Conservation (phyloP, 2,797 vertebrate species). For the Anguilla megastoma region DNA sequence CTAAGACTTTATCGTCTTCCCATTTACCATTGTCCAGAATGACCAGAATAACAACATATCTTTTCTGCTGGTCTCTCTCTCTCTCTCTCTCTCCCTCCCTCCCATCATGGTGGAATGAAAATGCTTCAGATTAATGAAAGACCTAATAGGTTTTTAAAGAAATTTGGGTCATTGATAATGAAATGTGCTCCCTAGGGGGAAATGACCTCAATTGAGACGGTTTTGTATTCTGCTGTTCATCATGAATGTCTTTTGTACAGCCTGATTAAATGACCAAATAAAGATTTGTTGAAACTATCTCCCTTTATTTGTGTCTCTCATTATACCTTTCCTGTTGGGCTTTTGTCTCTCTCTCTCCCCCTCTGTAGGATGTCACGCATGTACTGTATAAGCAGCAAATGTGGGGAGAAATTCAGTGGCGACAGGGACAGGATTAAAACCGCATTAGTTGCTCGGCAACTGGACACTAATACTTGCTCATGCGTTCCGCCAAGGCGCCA, state of each 20-base stretch:
- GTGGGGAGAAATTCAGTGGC: slow-evolving; percentile 55
- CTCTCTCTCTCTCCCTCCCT: neutral
- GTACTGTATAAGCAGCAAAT: slow-evolving; percentile 52
- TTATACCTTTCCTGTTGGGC: neutral
- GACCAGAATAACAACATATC: neutral
- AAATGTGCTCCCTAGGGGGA: neutral
- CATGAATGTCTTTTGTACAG: neutral
- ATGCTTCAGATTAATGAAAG: neutral
- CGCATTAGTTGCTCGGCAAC: slow-evolving; percentile 49
- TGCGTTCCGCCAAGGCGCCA: slow-evolving; percentile 42
- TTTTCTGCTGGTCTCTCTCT: neutral
- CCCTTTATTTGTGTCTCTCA: neutral
- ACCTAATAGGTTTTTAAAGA: neutral
- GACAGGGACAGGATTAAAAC: slow-evolving; percentile 60
- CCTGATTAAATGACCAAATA: neutral
- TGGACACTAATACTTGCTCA: slow-evolving; percentile 52
- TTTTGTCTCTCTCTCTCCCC: neutral
- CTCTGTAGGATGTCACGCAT: slow-evolving; percentile 28
- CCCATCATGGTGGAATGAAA: neutral
- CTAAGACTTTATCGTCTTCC: neutral
- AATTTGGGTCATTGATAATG: slow-evolving; percentile 4
- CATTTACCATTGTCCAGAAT: neutral
- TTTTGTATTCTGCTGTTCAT: neutral
- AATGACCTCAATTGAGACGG: neutral
- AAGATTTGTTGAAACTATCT: neutral